Evolutionary conservation across 2,113 vertebrate species (phyloP).

Genomic region (Vireo altiloquus): DNA sequence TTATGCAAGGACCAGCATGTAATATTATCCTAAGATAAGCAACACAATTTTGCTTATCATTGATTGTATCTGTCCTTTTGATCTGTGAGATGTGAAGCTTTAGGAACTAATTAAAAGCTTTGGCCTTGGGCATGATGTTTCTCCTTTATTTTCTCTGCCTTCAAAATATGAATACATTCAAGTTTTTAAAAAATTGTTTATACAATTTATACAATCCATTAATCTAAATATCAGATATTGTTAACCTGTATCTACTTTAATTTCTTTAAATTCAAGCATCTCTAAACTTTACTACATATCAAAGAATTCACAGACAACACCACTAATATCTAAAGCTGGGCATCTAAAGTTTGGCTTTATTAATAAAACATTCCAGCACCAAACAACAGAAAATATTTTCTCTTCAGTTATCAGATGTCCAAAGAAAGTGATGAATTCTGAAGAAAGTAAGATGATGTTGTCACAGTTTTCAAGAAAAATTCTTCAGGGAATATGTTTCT

Average conservation of each 20-base stretch:
- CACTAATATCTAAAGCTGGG: neutral
- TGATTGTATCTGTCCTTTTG: neutral
- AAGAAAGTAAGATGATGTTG: neutral
- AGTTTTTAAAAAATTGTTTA: neutral
- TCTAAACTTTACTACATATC: neutral
- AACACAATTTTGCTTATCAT: neutral
- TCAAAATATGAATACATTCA: neutral
- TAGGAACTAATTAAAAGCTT: neutral
- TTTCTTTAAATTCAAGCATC: neutral
- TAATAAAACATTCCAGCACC: neutral
- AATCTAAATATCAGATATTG: neutral
- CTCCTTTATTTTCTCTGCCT: neutral
- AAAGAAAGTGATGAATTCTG: neutral
- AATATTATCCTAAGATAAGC: neutral
- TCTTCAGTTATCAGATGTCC: neutral
- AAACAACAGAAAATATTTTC: neutral
- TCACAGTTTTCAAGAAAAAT: neutral
- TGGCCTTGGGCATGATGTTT: neutral
- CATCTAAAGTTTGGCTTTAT: neutral
- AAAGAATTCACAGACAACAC: neutral
- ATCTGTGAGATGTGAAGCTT: neutral
- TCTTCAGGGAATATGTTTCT: neutral
- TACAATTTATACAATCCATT: neutral
- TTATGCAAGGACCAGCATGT: neutral
- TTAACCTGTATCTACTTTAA: neutral